Conservation (phyloP, 1,140 invertebrate species). For the Contarinia nasturtii region DNA sequence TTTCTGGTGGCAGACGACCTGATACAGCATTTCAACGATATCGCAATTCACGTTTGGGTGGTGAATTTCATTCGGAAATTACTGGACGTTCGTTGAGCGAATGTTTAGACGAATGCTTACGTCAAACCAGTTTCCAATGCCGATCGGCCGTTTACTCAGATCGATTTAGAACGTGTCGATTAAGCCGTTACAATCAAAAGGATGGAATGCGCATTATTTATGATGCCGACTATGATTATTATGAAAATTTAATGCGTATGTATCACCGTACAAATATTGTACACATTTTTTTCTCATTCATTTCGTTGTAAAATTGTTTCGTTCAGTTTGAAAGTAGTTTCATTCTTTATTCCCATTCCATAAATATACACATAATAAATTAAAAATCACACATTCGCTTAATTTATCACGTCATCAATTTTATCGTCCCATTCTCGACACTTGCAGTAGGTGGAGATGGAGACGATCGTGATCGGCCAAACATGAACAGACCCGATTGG, state of each 20-base stretch:
- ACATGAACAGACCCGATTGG: background rate
- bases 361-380: no score
- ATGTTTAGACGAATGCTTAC: conserved; percentile 71
- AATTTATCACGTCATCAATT: background rate
- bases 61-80: conserved; percentile 76
- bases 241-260: conserved; percentile 80
- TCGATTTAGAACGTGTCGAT: conserved; percentile 57
- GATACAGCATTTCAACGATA: conserved; percentile 79
- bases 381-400: no score
- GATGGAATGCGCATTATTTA: conserved; percentile 76
- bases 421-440: conserved; percentile 10
- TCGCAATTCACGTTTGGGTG: conserved; percentile 62
- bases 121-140: conserved; percentile 75
- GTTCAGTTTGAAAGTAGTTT: no score
- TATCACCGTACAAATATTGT: conserved; percentile 12
- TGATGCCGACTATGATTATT: conserved; percentile 79
- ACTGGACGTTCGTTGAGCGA: conserved; percentile 68
- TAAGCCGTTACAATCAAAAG: conserved; percentile 68
- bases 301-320: no score
- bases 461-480: conserved; percentile 6
- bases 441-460: conserved; percentile 17
- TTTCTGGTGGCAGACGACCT: conserved; percentile 54
- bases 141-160: conserved; percentile 73
- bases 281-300: background rate
- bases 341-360: background rate